Percentiles rank a stretch among this genome's conserved stretches.
Conservation (phyloP, 2,113 vertebrate species). For the Nyctibius bracteatus region DNA sequence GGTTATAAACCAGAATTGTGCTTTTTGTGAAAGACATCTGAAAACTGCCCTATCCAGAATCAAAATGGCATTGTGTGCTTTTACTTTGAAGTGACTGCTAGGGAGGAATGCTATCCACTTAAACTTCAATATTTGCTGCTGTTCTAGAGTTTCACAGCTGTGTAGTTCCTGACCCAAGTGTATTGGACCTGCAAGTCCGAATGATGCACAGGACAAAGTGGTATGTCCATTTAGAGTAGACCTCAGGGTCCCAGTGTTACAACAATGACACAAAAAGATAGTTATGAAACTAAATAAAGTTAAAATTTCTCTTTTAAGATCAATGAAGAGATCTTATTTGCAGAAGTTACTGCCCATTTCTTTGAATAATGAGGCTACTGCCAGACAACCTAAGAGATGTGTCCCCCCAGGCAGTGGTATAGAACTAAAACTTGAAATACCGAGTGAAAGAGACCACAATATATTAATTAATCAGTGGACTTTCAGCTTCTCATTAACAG, state of each 20-base stretch:
- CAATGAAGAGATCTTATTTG: background rate
- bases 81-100: background rate
- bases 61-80: background rate
- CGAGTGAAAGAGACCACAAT: background rate
- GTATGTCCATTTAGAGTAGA: background rate
- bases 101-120: background rate
- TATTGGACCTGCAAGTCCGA: background rate
- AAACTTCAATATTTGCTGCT: background rate
- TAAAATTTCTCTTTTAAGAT: conserved; percentile 40
- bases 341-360: conserved; percentile 11
- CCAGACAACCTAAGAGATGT: background rate
- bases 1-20: background rate
- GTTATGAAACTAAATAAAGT: background rate
- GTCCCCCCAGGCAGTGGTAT: background rate
- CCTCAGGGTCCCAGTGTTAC: background rate
- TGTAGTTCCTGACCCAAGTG: background rate
- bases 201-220: background rate
- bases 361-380: conserved; percentile 32
- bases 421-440: background rate
- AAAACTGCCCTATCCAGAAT: background rate
- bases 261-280: background rate
- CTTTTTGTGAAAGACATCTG: background rate
- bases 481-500: conserved; percentile 1
- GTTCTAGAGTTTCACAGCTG: background rate
- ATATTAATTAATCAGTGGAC: conserved; percentile 14